Base-by-base conservation (phyloP, 2,113 vertebrate genomes). In the Poeciliopsis occidentalis region DNA sequence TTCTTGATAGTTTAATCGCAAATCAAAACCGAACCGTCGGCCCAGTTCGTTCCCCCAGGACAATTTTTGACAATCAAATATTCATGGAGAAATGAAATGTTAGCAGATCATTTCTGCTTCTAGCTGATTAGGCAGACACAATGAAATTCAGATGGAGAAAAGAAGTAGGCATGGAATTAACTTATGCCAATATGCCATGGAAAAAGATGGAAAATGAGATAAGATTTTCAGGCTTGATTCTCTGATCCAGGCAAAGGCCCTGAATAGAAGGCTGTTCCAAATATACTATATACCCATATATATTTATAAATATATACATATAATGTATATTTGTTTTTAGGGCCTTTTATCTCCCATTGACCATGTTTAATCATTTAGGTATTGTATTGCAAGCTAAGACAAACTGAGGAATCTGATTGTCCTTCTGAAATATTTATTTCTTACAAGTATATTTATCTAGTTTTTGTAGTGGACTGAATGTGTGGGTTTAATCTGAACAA, bases 1-100 rank as follows among this genome's bases (percentile, higher is more conserved):
- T 94, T 90, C 92, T 91, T 92, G 90, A 94, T 94, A 89, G 91
- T 91, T 94, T 92, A 92, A 92, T 92, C 92, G 87, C 92, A 91
- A 90, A 94, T 94, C 91, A 92, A 92, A 93, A 88, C 83, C 71
- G 26, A 93, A 93, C 88, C 85, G 78, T 79, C 67, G 80, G 76
- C 87, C 88, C 83, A 80, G 92, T 86, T 84, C 80, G 78, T 87
- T 91, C 90, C 89, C 88, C 79, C 12, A 29, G 87, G 92, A 86
- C 89, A 87, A 91, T 92, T 92, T 91, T 83, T 89, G 88, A 91
- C 88, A 90, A 92, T 94, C 88, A 92, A 92, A 94, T 93, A 94
- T 94, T 93, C 91, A 94, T 94, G 86, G 90, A 85, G 87, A 89
- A 90, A 87, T 88, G 81, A 92, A 94, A 92, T 89, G 92, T 92